Percentiles rank a stretch among this genome's conserved stretches.
phyloP scores from a whole-genome alignment of 2,888 invertebrate species.

The Drosophila mimica region DNA sequence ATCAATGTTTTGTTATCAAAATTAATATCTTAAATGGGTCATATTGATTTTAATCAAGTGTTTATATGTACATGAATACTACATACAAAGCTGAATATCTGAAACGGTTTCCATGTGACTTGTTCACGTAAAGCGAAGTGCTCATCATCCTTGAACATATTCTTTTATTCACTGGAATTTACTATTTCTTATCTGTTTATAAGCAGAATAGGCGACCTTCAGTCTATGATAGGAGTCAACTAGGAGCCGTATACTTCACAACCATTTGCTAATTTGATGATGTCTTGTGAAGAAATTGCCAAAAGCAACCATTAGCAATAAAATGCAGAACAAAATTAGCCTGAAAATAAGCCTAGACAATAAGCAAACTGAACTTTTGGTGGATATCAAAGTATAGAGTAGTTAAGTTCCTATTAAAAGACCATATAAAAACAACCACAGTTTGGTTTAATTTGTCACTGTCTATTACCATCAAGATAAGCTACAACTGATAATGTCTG shows the following conservation, averaged over 20 bases:
- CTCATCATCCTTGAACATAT: not conserved
- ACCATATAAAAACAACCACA: slow-evolving; percentile 4
- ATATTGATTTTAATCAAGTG: not conserved
- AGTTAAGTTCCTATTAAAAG: not conserved
- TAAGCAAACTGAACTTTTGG: slow-evolving; percentile 31
- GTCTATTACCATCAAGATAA: slow-evolving; percentile 59
- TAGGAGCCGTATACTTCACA: not conserved
- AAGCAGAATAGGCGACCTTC: too few relatives aligned
- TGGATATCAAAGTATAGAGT: slow-evolving; percentile 6
- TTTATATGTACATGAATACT: too few relatives aligned
- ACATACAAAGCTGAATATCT: not conserved
- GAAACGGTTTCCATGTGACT: too few relatives aligned
- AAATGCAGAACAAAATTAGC: slow-evolving; percentile 60
- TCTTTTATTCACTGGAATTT: too few relatives aligned
- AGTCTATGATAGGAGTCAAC: not conserved
- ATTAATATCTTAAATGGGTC: not conserved
- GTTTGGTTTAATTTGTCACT: slow-evolving; percentile 39
- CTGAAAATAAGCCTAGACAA: slow-evolving; percentile 5
- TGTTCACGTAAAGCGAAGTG: too few relatives aligned
- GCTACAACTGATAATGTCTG: slow-evolving; percentile 38
- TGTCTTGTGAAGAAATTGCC: slow-evolving; percentile 53
- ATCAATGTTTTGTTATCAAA: not conserved
- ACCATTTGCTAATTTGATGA: not conserved
- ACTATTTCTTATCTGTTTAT: too few relatives aligned
- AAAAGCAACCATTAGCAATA: slow-evolving; percentile 62